These are phyloP conservation scores for Ochotona princeps DNA, from an alignment of 2,113 vertebrate species.

Conservation along the genomic window DNA sequence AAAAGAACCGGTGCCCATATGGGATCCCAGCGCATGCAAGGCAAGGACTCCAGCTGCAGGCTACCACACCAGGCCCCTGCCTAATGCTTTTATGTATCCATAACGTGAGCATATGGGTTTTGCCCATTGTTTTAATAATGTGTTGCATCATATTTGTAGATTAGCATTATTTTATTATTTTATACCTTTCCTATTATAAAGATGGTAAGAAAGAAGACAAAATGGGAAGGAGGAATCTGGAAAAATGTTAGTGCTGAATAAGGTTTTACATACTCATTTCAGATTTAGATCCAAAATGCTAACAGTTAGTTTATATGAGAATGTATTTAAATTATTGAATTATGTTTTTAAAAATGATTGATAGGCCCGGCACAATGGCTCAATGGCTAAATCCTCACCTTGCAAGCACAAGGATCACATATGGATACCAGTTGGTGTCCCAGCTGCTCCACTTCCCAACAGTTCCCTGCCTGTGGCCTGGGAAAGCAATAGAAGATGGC, in stretches of 20 bases:
- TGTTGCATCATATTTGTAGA: not conserved
- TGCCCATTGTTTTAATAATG: not conserved
- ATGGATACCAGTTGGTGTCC: too few relatives aligned
- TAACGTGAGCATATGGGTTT: not conserved
- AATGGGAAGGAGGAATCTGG: not conserved
- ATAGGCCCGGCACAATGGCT: too few relatives aligned
- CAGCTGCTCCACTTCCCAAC: too few relatives aligned
- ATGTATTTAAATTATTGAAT: not conserved
- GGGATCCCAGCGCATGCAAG: too few relatives aligned
- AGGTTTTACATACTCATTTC: not conserved
- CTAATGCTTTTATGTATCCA: not conserved
- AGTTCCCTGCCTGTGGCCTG: too few relatives aligned
- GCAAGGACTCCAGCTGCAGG: too few relatives aligned
- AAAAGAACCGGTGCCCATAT: too few relatives aligned
- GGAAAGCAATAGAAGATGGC: too few relatives aligned
- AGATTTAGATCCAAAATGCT: slow-evolving; percentile 25
- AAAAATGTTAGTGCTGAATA: not conserved
- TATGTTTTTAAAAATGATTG: not conserved
- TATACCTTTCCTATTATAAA: slow-evolving; percentile 2
- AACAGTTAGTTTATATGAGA: slow-evolving; percentile 38
- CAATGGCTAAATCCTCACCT: too few relatives aligned
- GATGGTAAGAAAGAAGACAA: slow-evolving; percentile 22
- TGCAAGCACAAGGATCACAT: too few relatives aligned
- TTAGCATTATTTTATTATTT: not conserved
- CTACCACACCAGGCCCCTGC: not conserved